Conservation (phyloP, 2,797 vertebrate genomes). For the Sitta carolinensis region DNA sequence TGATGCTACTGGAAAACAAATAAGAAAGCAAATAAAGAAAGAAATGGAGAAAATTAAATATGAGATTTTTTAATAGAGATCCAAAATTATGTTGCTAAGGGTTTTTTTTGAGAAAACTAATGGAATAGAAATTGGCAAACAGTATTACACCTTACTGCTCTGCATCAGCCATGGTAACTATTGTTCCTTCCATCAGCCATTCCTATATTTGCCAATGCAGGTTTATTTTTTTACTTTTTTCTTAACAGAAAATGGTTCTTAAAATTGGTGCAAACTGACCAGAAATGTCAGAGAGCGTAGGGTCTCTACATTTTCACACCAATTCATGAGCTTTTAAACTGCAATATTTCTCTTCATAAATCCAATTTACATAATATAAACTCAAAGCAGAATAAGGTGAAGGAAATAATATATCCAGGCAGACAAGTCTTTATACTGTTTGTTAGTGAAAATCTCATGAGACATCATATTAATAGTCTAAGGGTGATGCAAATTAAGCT, state of each 20-base stretch:
- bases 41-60: background rate
- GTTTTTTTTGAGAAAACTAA: background rate
- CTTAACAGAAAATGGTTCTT: background rate
- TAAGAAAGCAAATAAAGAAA: background rate
- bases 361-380: background rate
- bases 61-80: fast-evolving
- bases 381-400: background rate
- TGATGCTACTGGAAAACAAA: background rate
- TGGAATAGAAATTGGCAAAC: background rate
- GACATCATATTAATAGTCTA: background rate
- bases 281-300: background rate
- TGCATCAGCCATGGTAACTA: background rate
- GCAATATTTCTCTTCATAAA: background rate
- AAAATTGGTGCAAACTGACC: background rate
- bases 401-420: background rate
- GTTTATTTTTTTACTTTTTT: background rate
- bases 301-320: background rate
- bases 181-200: background rate
- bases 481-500: background rate
- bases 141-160: background rate
- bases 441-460: background rate
- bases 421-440: background rate
- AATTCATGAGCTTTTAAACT: background rate
- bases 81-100: background rate
- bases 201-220: background rate